Conservation (phyloP, 92 coral and sea anemone genomes). For the Umimayanthus chanpuru region DNA sequence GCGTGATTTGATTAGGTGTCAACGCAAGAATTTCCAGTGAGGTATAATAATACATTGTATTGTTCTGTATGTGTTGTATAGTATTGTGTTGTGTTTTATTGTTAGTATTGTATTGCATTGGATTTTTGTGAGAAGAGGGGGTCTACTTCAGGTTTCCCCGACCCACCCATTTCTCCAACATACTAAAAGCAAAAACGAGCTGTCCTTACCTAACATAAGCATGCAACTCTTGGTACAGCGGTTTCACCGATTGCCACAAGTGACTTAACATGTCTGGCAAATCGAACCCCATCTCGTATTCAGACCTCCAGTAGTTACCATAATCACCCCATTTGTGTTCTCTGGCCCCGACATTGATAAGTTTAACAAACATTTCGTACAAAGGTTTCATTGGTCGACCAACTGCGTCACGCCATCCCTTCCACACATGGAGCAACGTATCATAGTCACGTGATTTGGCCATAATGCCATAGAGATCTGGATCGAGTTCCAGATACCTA, state of each 20-base stretch:
- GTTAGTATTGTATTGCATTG: too few species aligned
- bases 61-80: background rate
- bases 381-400: constrained; percentile 82
- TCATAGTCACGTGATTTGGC: constrained; percentile 91
- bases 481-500: constrained; percentile 79
- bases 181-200: background rate
- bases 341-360: constrained; percentile 86
- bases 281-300: constrained; percentile 93
- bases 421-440: constrained; percentile 88
- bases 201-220: constrained; percentile 72
- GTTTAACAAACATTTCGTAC: constrained; percentile 72
- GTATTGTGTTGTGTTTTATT: too few species aligned
- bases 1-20: too few species aligned
- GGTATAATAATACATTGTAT: too few species aligned
- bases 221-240: constrained; percentile 89
- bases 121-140: too few species aligned
- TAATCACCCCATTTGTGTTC: constrained; percentile 93
- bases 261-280: constrained; percentile 64
- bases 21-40: too few species aligned
- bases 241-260: constrained; percentile 75
- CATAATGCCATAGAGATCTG: constrained; percentile 79
- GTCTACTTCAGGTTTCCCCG: too few species aligned
- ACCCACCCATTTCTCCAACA: background rate
- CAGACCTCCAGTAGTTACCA: constrained; percentile 91
- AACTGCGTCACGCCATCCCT: constrained; percentile 94